These are phyloP conservation scores for Ophion costatus DNA, from an alignment of 2,888 invertebrate species.

Conservation along the genomic window DNA sequence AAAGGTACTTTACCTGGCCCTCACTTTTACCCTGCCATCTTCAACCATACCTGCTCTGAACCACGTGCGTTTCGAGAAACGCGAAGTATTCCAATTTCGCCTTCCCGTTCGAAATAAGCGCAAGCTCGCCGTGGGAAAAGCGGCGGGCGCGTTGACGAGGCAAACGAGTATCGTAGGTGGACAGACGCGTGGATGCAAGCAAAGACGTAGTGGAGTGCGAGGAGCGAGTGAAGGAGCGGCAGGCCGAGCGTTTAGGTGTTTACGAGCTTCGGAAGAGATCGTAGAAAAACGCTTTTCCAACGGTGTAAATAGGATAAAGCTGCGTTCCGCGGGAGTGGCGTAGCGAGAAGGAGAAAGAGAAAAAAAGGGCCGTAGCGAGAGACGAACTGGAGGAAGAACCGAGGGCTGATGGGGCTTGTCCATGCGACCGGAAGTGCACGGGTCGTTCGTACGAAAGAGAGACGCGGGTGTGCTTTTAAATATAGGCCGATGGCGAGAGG, in stretches of 20 bases:
- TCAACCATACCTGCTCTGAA: too few relatives aligned
- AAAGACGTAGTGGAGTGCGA: conserved; percentile 16
- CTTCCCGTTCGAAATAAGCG: too few relatives aligned
- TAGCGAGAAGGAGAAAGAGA: conserved; percentile 9
- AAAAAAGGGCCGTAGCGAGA: conserved; percentile 35
- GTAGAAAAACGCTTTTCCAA: conserved; percentile 54
- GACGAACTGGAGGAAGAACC: conserved; percentile 32
- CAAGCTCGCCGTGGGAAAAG: too few relatives aligned
- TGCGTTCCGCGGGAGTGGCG: conserved; percentile 21
- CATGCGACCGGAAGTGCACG: conserved; percentile 71
- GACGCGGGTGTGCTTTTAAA: conserved; percentile 71
- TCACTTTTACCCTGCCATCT: too few relatives aligned
- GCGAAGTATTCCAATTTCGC: too few relatives aligned
- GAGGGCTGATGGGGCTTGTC: conserved; percentile 56
- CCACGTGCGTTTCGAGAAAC: too few relatives aligned
- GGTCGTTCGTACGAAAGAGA: conserved; percentile 70
- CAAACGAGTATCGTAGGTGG: too few relatives aligned
- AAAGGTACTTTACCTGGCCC: too few relatives aligned
- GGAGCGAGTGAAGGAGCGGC: conserved; percentile 21
- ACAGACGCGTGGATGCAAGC: neutral
- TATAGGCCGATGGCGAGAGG: conserved; percentile 70
- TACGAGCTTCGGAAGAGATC: conserved; percentile 64
- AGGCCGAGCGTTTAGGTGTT: conserved; percentile 70
- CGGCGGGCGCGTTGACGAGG: too few relatives aligned
- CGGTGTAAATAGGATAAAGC: conserved; percentile 19